Conservation (phyloP, 2,888 invertebrate species). For the Ophioninae sp. region DNA sequence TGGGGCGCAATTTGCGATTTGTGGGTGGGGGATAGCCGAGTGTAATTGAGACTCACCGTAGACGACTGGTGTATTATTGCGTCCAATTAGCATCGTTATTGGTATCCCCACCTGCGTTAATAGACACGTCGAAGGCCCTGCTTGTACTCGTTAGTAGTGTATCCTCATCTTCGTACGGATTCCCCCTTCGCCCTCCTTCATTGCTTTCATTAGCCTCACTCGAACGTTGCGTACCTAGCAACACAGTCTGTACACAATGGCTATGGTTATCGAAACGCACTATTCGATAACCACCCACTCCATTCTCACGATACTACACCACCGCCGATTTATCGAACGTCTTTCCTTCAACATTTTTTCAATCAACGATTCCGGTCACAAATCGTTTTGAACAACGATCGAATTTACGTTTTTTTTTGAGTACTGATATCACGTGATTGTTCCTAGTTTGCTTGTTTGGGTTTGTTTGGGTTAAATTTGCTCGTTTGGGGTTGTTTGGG, state of each 20-base stretch:
- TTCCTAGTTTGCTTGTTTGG: too few relatives aligned
- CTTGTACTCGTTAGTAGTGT: not conserved
- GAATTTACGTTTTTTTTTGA: too few relatives aligned
- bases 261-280: slow-evolving; percentile 46
- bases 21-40: not conserved
- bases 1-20: not conserved
- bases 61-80: slow-evolving; percentile 62
- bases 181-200: slow-evolving; percentile 20
- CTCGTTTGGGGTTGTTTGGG: too few relatives aligned
- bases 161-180: slow-evolving; percentile 32
- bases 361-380: slow-evolving; percentile 22
- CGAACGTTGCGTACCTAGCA: slow-evolving; percentile 18
- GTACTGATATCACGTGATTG: too few relatives aligned
- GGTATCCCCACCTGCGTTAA: slow-evolving; percentile 58
- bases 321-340: slow-evolving; percentile 30
- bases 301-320: slow-evolving; percentile 35
- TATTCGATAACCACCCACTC: slow-evolving; percentile 51
- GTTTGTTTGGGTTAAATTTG: too few relatives aligned
- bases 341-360: slow-evolving; percentile 42
- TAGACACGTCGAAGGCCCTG: slow-evolving; percentile 54
- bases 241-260: slow-evolving; percentile 20
- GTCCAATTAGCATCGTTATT: slow-evolving; percentile 65
- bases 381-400: too few relatives aligned
- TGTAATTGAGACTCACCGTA: slow-evolving; percentile 53
- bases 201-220: slow-evolving; percentile 38